Conservation (phyloP, 1,140 invertebrate species). For the Ylistrum balloti region DNA sequence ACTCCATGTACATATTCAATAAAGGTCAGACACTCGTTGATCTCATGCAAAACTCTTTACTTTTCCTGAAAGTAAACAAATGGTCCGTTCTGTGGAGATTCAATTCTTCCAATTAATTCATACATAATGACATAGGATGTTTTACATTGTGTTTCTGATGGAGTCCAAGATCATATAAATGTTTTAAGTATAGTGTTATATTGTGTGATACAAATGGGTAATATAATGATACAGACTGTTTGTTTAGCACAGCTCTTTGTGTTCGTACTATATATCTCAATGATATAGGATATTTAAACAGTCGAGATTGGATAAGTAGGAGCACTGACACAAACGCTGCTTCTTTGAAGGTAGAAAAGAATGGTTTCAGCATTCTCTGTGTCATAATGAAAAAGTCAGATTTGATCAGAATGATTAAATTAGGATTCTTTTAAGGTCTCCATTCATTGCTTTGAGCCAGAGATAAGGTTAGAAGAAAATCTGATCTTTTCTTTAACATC, state of each 20-base stretch:
- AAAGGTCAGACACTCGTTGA: background rate
- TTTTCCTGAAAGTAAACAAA: background rate
- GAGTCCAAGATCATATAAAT: background rate
- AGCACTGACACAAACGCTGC: background rate
- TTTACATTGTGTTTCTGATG: background rate
- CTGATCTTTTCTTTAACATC: background rate
- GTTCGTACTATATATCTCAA: too few relatives aligned
- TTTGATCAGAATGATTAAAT: background rate
- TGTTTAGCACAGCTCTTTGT: background rate
- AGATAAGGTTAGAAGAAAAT: background rate
- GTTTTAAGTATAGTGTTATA: background rate
- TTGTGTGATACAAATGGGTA: background rate
- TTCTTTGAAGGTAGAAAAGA: background rate
- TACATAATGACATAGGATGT: background rate
- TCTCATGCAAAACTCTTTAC: background rate
- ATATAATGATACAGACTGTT: conserved; percentile 16
- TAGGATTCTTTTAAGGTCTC: background rate
- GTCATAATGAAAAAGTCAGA: background rate
- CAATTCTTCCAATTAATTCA: conserved; percentile 5
- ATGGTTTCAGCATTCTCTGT: background rate
- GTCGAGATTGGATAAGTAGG: conserved; percentile 2
- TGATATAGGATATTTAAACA: too few relatives aligned
- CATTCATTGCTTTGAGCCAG: background rate
- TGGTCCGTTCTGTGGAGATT: background rate
- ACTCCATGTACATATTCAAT: background rate